Base-by-base conservation (phyloP, 2,113 vertebrate genomes). In the Otocyon megalotis region DNA sequence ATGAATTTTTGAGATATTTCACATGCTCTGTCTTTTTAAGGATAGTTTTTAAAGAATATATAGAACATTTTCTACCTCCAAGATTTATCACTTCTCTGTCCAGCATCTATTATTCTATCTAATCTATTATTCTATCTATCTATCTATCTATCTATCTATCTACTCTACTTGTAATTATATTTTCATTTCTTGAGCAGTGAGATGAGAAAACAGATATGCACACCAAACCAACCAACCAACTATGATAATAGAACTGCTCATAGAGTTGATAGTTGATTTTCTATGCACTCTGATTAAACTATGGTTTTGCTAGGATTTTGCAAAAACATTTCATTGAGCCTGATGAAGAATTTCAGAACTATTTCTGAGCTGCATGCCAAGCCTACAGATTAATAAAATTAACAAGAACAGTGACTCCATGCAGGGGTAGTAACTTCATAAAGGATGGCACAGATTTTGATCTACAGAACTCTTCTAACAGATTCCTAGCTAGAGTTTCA, bases 381-480 rank as follows among this genome's bases (percentile, higher is more conserved):
- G 71, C 86, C 87, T 85, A 97, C 69, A 88, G 81, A 95, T 96
- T 90, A 90, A 9, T 94, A 86, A 93, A 84, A 97, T 98, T 97
- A 97, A 97, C n/a, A 77, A 93, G 48, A 43, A 72, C 14, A 71
- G 43, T 37, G 94, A 58, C 54, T 87, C 19, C 53, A 80, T 63
- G 69, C 30, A 71, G 60, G 43, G 32, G 74, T 37, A 74, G 72
- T 28, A 76, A 56, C 79, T 72, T 83, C n/a, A 72, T 35, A 35
- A n/a, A 11, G 77, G 26, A 37, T 24, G 15, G 72, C 48, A 72
- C 48, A 50, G 62, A 60, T 72, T 94, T 80, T 93, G 62, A 93
- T 93, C 96, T 97, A 90, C 96, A 80, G 96, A 98, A 98, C 62
- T 82, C 53, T 97, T 72, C 65, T 95, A 88, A 82, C 97, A 98